A percentile compares a stretch with the other conserved stretches of the same genome.
These are phyloP conservation scores for Melitaea athalia DNA, from an alignment of 2,888 invertebrate species.

Conservation along the genomic window DNA sequence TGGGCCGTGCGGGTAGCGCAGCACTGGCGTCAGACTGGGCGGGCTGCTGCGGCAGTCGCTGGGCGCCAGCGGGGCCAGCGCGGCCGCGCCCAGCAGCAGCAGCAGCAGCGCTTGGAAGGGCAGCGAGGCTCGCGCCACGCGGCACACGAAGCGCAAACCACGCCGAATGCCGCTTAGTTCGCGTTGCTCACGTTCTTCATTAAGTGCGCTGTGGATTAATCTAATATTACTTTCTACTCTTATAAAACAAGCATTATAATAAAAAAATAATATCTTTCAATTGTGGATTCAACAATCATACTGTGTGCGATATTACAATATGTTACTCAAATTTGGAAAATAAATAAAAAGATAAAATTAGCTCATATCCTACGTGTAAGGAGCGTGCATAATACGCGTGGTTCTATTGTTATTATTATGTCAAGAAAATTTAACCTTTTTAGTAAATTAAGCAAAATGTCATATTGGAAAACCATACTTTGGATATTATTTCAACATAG, in stretches of 20 bases:
- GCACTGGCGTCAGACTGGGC: constrained; percentile 89
- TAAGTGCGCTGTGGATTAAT: constrained; percentile 52
- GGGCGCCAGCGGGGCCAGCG: constrained; percentile 93
- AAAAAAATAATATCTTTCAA: background rate
- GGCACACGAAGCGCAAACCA: constrained; percentile 92
- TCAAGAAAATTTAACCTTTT: background rate
- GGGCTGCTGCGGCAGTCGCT: constrained; percentile 90
- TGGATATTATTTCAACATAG: too few relatives aligned
- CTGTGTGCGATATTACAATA: too few relatives aligned
- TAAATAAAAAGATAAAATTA: background rate
- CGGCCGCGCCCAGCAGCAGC: constrained; percentile 95
- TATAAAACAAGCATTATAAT: too few relatives aligned
- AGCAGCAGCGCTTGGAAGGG: constrained; percentile 97
- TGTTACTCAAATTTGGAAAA: background rate
- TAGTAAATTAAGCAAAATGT: background rate
- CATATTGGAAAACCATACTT: background rate
- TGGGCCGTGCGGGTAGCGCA: constrained; percentile 95
- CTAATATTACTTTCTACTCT: too few relatives aligned
- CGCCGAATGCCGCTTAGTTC: constrained; percentile 79
- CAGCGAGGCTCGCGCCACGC: constrained; percentile 94
- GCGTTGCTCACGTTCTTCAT: constrained; percentile 57
- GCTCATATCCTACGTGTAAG: background rate
- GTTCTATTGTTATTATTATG: background rate
- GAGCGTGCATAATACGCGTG: background rate
- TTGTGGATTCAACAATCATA: too few relatives aligned